Evolutionary conservation across 2,888 invertebrate species (phyloP).

Genomic region (Noctuana brunneofusca): DNA sequence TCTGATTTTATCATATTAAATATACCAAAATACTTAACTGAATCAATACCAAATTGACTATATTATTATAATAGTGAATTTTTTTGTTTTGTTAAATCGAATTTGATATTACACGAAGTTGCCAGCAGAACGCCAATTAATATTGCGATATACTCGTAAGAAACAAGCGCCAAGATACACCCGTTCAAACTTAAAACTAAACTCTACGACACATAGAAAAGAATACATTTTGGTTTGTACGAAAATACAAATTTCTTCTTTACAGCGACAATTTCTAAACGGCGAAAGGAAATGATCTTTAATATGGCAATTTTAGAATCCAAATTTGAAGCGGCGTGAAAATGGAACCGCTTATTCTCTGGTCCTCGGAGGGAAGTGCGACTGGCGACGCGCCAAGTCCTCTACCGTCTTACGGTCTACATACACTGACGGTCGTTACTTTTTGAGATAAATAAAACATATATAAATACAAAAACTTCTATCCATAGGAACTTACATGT

Average conservation of each 20-base stretch:
- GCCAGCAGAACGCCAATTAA: constrained; percentile 19
- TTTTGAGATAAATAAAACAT: not conserved
- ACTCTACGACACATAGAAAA: not conserved
- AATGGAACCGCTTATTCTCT: constrained; percentile 28
- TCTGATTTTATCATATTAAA: too few relatives aligned
- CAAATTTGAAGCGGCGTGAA: constrained; percentile 29
- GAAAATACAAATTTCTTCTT: constrained; percentile 17
- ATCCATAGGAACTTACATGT: too few relatives aligned
- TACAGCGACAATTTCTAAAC: constrained; percentile 25
- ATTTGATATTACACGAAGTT: not conserved
- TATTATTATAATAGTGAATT: not conserved
- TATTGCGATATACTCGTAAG: constrained; percentile 23
- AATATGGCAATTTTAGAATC: constrained; percentile 28
- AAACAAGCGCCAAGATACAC: constrained; percentile 7
- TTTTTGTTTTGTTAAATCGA: not conserved
- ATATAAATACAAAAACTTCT: not conserved
- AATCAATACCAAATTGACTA: too few relatives aligned
- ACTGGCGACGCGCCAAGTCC: constrained; percentile 26
- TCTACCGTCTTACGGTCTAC: not conserved
- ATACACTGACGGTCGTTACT: not conserved
- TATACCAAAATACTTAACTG: too few relatives aligned
- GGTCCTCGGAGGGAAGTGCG: constrained; percentile 11
- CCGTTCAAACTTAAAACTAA: not conserved
- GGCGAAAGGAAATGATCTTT: constrained; percentile 30
- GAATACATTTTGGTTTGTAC: constrained; percentile 1